phyloP scores from a whole-genome alignment of 2,888 invertebrate genomes.

The Elegia similella region DNA sequence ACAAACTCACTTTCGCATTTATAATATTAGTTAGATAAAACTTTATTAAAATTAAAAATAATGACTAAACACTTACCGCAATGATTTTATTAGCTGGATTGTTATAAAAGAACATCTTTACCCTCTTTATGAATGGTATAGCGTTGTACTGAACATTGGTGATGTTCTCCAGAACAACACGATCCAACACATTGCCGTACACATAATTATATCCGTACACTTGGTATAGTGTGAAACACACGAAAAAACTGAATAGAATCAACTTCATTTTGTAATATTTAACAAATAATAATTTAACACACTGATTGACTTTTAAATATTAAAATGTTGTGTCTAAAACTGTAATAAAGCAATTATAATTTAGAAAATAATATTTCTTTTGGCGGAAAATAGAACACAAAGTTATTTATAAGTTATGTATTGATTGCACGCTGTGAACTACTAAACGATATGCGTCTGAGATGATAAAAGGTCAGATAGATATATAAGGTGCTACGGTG shows the following conservation, averaged over 20 bases:
- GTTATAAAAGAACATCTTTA: slow-evolving; percentile 55
- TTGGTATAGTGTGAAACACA: slow-evolving; percentile 11
- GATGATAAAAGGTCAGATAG: slow-evolving; percentile 1
- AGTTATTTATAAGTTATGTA: neutral
- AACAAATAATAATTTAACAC: too few species aligned
- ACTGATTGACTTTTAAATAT: too few species aligned
- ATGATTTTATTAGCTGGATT: slow-evolving; percentile 42
- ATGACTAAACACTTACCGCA: slow-evolving; percentile 36
- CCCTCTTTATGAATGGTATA: slow-evolving; percentile 58
- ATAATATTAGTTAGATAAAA: slow-evolving; percentile 33
- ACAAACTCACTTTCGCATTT: too few species aligned
- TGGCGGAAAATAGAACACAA: neutral
- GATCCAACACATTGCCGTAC: slow-evolving; percentile 42
- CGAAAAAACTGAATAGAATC: slow-evolving; percentile 1
- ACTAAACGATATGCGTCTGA: neutral
- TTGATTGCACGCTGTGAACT: neutral
- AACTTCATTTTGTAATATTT: slow-evolving; percentile 14
- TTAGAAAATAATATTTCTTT: neutral
- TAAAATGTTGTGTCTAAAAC: too few species aligned
- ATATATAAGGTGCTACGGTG: neutral
- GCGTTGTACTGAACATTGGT: slow-evolving; percentile 51
- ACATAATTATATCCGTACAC: slow-evolving; percentile 37
- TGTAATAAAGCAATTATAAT: neutral
- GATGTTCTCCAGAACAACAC: slow-evolving; percentile 32
- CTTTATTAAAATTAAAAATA: slow-evolving; percentile 33